Evolutionary conservation across 2,888 invertebrate species (phyloP), one percentile per base, ranked within the genome.

Genomic region (Cyrtodaria siliqua): DNA sequence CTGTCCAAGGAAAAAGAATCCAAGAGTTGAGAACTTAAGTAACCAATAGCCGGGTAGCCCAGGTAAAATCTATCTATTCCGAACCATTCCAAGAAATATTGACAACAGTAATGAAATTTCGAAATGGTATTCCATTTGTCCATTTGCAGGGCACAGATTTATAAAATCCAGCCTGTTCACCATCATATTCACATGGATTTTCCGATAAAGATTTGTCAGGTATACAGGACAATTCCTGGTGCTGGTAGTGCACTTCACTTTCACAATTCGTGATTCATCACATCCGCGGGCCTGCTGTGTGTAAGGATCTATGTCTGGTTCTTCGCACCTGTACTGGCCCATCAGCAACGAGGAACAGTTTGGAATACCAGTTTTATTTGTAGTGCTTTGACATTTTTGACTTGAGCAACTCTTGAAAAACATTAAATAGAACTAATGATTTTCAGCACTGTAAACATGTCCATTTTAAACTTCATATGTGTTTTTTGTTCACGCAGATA

Each of bases 1-100:
- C 93, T 99, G 99, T 57, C 98, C 93, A 33, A 99, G 94, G 91
- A 99, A 98, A 95, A 99, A 96, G 91, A 99, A 99, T 18, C 99
- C 99, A 66, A 99, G 94, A 0, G 99, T 99, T 91, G 98, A 97
- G 80, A 99, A 95, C 93, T 99, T 99, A 27, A 98, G 95, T 76
- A 93, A 0, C 99, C 99, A 83, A 99, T 95, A 0, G 98, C 99
- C 62, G 98, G 98, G 93, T 99, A 99, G 29, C 99, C 99, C n/a
- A 99, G 94, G 92, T 99, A 99, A 93, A 99, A 99, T 75, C 99
- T 94, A 92, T 99, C 99, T 26, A 97, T 95, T 20, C 99, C 99
- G 94, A 99, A 97, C n/a, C 97, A 99, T 98, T 29, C 99, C 99
- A 69, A 99, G 94, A 92, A 99, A 99, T 59, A 99, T 96, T 0